Percentiles rank a stretch among this genome's conserved stretches.
Conservation (phyloP, 2,113 vertebrate species). For the Spilogale gracilis region DNA sequence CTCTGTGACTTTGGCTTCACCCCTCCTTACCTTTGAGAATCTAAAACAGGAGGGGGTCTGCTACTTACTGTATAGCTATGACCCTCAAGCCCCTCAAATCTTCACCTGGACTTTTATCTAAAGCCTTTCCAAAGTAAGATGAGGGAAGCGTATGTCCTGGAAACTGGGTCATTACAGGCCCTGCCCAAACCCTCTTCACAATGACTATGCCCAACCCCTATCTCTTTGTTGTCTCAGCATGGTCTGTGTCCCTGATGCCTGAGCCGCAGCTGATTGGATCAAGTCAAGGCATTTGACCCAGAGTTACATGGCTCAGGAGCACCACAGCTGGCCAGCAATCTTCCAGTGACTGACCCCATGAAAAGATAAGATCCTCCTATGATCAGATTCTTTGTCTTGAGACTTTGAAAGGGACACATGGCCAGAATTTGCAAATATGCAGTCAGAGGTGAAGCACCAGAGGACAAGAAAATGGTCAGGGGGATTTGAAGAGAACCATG, state of each 20-base stretch:
- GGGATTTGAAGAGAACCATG: background rate
- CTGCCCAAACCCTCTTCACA: background rate
- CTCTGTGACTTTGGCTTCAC: background rate
- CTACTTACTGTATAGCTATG: background rate
- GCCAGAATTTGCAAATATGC: background rate
- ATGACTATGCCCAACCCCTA: too few species aligned
- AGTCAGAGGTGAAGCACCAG: background rate
- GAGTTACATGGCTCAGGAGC: background rate
- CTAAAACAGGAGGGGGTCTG: background rate
- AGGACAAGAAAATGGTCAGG: background rate
- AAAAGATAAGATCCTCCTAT: background rate
- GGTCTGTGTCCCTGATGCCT: background rate
- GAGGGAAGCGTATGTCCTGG: background rate
- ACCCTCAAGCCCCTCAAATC: background rate
- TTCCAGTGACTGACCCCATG: background rate
- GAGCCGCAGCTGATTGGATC: background rate
- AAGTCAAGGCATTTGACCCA: background rate
- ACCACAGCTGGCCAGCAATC: background rate
- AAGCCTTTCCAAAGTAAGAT: background rate
- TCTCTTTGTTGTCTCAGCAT: background rate
- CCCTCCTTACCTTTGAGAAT: background rate
- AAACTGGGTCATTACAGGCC: background rate
- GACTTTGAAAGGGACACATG: background rate
- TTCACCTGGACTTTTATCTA: background rate
- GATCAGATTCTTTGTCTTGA: background rate